These are phyloP conservation scores for Steinernema khuongi DNA, from an alignment of 1,140 invertebrate genomes.

Conservation along the genomic window DNA sequence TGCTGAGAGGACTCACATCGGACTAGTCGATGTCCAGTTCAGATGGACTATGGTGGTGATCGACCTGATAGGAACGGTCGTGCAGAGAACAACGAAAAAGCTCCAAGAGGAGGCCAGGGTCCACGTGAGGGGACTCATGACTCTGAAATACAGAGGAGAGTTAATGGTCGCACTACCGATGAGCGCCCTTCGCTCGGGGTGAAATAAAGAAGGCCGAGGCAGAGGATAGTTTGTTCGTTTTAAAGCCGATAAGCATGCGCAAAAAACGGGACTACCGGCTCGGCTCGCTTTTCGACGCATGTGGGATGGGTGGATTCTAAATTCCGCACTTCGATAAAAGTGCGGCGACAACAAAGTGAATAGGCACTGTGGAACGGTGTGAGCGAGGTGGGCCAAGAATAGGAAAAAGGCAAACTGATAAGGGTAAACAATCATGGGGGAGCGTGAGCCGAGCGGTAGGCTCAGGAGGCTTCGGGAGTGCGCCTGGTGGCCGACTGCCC, in stretches of 20 bases:
- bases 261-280: neutral
- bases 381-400: conserved; percentile 1
- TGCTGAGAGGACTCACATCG: neutral
- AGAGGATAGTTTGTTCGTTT: neutral
- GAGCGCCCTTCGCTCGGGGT: neutral
- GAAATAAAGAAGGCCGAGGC: neutral
- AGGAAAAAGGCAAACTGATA: neutral
- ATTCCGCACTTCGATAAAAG: neutral
- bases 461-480: too few species aligned
- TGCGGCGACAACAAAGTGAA: neutral
- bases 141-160: neutral
- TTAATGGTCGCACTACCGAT: neutral
- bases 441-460: too few species aligned
- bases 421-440: neutral
- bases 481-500: too few species aligned
- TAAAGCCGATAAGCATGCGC: too few species aligned
- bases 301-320: neutral
- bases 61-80: neutral
- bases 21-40: too few species aligned
- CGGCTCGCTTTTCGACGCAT: neutral
- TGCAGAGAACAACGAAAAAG: neutral
- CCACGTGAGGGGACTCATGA: neutral
- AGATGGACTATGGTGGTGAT: too few species aligned
- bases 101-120: neutral
- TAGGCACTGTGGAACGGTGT: neutral